Percentiles rank a stretch among this genome's conserved stretches.
These are phyloP conservation scores for Melieria crassipennis DNA, from an alignment of 2,888 invertebrate genomes.

Conservation along the genomic window DNA sequence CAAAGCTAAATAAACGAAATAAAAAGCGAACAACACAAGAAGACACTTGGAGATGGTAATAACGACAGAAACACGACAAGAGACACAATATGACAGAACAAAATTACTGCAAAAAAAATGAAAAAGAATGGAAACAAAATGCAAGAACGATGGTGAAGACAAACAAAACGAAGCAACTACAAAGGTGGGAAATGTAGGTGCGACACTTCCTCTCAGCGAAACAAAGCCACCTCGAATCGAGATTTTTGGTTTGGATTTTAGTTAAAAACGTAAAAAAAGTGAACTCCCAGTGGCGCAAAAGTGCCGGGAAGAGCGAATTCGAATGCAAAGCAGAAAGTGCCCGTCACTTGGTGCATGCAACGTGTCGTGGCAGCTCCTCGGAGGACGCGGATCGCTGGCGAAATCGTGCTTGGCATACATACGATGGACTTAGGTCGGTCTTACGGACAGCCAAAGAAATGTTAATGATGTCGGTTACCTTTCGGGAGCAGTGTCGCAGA, in stretches of 20 bases:
- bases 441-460: too few relatives aligned
- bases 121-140: neutral
- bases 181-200: constrained; percentile 36
- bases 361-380: too few relatives aligned
- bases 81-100: neutral
- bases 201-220: constrained; percentile 35
- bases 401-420: constrained; percentile 5
- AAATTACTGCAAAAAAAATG: neutral
- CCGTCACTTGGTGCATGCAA: too few relatives aligned
- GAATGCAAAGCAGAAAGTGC: too few relatives aligned
- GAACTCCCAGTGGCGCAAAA: too few relatives aligned
- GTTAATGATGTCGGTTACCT: too few relatives aligned
- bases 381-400: neutral
- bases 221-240: neutral
- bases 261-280: too few relatives aligned
- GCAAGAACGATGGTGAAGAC: neutral
- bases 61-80: neutral
- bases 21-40: neutral
- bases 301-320: too few relatives aligned
- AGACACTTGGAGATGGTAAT: neutral
- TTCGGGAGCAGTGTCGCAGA: too few relatives aligned
- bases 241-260: too few relatives aligned
- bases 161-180: neutral
- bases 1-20: neutral
- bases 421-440: neutral